Percentiles rank a stretch among this genome's conserved stretches.
These are phyloP conservation scores for Sylvia atricapilla DNA, from an alignment of 2,113 vertebrate genomes.

Conservation along the genomic window DNA sequence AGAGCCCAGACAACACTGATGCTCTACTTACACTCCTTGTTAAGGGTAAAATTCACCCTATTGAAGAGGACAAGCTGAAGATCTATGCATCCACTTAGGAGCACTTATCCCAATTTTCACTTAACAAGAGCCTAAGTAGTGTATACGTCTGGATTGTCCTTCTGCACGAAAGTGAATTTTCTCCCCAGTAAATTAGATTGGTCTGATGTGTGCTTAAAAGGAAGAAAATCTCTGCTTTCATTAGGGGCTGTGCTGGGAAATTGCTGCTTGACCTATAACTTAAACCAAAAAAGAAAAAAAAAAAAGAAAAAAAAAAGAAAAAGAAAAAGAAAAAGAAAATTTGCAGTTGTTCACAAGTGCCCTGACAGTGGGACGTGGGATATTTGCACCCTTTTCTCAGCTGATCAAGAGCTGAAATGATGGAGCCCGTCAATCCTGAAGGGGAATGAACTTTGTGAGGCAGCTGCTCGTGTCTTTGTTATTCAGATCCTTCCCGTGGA, in stretches of 20 bases:
- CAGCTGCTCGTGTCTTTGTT: not conserved
- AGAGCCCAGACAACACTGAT: slow-evolving; percentile 18
- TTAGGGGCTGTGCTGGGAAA: slow-evolving; percentile 42
- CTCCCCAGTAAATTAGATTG: slow-evolving; percentile 61
- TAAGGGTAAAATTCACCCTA: slow-evolving; percentile 48
- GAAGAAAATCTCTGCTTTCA: slow-evolving; percentile 49
- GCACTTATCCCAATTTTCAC: slow-evolving; percentile 64
- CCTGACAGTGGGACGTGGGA: not conserved
- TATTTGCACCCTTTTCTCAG: slow-evolving; percentile 5
- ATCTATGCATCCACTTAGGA: slow-evolving; percentile 63
- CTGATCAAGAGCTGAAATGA: slow-evolving; percentile 8
- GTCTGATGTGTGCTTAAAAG: slow-evolving; percentile 55
- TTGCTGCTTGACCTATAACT: slow-evolving; percentile 44
- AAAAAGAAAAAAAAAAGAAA: slow-evolving; percentile 32
- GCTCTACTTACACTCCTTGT: slow-evolving; percentile 27
- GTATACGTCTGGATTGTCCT: slow-evolving; percentile 42
- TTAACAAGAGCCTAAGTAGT: slow-evolving; percentile 58
- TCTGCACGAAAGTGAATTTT: slow-evolving; percentile 61
- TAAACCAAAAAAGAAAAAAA: not conserved
- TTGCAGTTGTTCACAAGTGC: not conserved
- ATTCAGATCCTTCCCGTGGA: not conserved
- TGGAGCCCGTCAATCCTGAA: not conserved
- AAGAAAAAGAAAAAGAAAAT: slow-evolving; percentile 35
- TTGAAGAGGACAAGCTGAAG: slow-evolving; percentile 59
- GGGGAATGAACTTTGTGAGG: not conserved